These are phyloP conservation scores for Heloderma charlesbogerti DNA, from an alignment of 2,113 vertebrate genomes.

Conservation along the genomic window DNA sequence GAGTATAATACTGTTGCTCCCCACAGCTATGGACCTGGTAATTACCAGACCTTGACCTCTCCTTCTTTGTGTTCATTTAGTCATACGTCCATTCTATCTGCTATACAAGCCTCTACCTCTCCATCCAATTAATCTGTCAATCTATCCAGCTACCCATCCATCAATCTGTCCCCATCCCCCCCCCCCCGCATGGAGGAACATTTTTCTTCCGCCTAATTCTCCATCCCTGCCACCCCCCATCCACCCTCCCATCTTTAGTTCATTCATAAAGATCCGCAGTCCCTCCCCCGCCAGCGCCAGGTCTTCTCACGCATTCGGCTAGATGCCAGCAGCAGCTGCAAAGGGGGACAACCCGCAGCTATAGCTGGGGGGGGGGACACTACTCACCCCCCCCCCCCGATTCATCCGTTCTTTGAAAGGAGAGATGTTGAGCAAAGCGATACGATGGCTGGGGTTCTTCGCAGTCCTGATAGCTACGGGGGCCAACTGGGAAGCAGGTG, in stretches of 20 bases:
- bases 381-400: neutral
- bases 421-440: conserved; percentile 16
- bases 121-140: conserved; percentile 13
- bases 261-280: conserved; percentile 45
- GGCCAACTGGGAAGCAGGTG: conserved; percentile 32
- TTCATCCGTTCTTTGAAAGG: neutral
- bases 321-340: conserved; percentile 4
- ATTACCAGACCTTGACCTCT: neutral
- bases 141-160: neutral
- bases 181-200: neutral
- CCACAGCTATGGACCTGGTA: neutral
- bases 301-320: conserved; percentile 21
- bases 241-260: conserved; percentile 10
- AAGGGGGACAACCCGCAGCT: conserved; percentile 15
- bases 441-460: conserved; percentile 21
- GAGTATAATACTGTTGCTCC: neutral
- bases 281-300: conserved; percentile 2
- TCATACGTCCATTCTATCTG: neutral
- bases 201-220: neutral
- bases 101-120: neutral
- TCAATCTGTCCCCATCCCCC: neutral
- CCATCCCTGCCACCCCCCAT: neutral
- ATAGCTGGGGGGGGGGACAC: neutral
- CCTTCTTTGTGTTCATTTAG: neutral
- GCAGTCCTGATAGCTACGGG: conserved; percentile 7